phyloP scores from a whole-genome alignment of 2,888 invertebrate species.

The Stegophylla sp. region DNA sequence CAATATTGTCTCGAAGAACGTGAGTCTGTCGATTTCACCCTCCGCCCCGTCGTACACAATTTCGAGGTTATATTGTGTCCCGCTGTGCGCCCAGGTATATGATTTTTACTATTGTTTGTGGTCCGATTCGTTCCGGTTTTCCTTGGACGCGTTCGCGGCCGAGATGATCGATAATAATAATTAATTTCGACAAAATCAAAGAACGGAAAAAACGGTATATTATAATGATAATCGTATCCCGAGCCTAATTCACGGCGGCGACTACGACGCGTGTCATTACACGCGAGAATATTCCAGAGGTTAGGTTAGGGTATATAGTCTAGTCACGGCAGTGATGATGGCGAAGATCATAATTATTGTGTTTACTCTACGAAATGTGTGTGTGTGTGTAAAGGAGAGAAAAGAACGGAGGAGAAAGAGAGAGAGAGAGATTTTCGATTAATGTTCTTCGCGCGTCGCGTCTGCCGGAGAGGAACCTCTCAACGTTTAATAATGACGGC shows the following conservation, averaged over 20 bases:
- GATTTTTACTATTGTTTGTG: not conserved
- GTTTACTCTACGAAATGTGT: conserved; percentile 30
- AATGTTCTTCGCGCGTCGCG: conserved; percentile 35
- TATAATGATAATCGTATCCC: not conserved
- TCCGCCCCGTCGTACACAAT: not conserved
- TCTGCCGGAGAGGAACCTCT: conserved; percentile 25
- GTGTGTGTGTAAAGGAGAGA: not conserved
- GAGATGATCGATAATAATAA: not conserved
- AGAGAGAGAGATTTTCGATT: conserved; percentile 46
- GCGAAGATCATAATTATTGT: conserved; percentile 35
- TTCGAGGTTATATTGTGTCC: conserved; percentile 17
- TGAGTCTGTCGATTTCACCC: conserved; percentile 33
- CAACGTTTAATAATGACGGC: conserved; percentile 53
- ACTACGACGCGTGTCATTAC: not conserved
- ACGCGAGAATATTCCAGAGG: conserved; percentile 1
- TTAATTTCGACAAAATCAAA: conserved; percentile 3
- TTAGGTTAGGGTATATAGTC: no score
- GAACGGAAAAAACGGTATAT: not conserved
- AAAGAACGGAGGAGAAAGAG: not conserved
- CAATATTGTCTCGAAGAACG: conserved; percentile 41
- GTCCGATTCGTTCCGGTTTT: conserved; percentile 30
- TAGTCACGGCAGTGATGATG: conserved; percentile 3
- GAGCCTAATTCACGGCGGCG: conserved; percentile 11
- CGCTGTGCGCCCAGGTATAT: no score
- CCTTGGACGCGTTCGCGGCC: not conserved